These are phyloP conservation scores for Ametastegia equiseti DNA, from an alignment of 2,888 invertebrate species.

Conservation along the genomic window DNA sequence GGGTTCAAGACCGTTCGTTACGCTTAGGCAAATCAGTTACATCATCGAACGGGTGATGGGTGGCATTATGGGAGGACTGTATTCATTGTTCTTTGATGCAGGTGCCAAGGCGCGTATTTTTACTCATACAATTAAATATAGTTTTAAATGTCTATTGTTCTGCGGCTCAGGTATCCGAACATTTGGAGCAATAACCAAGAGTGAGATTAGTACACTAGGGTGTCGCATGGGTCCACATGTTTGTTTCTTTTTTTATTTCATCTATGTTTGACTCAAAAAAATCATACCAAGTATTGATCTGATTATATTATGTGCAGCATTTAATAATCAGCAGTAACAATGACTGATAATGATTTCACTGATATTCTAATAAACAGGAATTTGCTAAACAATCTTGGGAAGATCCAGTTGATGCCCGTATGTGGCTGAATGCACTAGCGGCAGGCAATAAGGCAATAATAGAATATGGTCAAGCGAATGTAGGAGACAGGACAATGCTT, in stretches of 20 bases:
- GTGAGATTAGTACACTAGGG: too few species aligned
- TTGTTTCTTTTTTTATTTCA: too few species aligned
- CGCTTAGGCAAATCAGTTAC: conserved; percentile 75
- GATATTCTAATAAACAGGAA: conserved; percentile 52
- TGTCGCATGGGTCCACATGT: too few species aligned
- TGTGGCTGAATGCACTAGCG: conserved; percentile 79
- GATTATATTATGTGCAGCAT: neutral
- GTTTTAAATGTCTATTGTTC: neutral
- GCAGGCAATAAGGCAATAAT: conserved; percentile 79
- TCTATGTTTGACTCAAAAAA: neutral
- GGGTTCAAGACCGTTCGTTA: conserved; percentile 53
- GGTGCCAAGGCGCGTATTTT: conserved; percentile 76
- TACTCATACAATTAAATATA: neutral
- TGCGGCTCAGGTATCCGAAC: conserved; percentile 2
- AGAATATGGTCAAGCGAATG: conserved; percentile 82
- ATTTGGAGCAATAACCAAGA: neutral
- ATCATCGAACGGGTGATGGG: conserved; percentile 83
- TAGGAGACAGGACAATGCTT: conserved; percentile 86
- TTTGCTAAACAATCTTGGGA: conserved; percentile 52
- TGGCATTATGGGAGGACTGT: conserved; percentile 86
- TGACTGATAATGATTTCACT: neutral
- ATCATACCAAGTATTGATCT: neutral
- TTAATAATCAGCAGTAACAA: neutral
- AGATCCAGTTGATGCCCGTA: conserved; percentile 52
- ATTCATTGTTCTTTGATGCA: conserved; percentile 84